Evolutionary conservation across 1,140 invertebrate species (phyloP).

Genomic region (Meloidogyne exigua): DNA sequence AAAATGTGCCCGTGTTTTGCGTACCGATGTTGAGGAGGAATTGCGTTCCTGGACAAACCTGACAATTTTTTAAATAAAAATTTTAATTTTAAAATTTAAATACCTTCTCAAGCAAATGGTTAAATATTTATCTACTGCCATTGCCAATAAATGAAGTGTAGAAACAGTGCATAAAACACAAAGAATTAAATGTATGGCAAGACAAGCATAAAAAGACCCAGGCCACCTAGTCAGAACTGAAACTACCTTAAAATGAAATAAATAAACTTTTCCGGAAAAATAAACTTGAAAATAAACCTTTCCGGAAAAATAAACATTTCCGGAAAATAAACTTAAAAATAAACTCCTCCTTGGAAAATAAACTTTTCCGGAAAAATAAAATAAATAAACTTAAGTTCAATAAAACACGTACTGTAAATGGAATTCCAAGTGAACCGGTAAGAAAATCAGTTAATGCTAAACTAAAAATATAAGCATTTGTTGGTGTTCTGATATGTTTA

Average conservation of each 20-base stretch:
- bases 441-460: constrained; percentile 48
- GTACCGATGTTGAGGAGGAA: constrained; percentile 25
- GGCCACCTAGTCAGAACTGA: constrained; percentile 47
- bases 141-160: constrained; percentile 52
- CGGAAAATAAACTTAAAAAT: no score
- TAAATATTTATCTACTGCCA: constrained; percentile 53
- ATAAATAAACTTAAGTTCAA: neutral
- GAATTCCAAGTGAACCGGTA: constrained; percentile 48
- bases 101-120: constrained; percentile 47
- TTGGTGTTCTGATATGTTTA: constrained; percentile 49
- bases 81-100: neutral
- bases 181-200: constrained; percentile 46
- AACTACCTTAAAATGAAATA: constrained; percentile 9
- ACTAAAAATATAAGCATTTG: constrained; percentile 51
- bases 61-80: constrained; percentile 10
- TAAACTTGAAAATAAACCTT: neutral
- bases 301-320: neutral
- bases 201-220: constrained; percentile 36
- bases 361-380: neutral
- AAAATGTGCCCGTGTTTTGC: constrained; percentile 33
- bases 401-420: constrained; percentile 36
- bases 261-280: neutral
- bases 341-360: no score
- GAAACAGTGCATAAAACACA: constrained; percentile 52
- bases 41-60: constrained; percentile 19